Conservation (phyloP, 1,140 invertebrate genomes). For the Caenorhabditis briggsae region DNA sequence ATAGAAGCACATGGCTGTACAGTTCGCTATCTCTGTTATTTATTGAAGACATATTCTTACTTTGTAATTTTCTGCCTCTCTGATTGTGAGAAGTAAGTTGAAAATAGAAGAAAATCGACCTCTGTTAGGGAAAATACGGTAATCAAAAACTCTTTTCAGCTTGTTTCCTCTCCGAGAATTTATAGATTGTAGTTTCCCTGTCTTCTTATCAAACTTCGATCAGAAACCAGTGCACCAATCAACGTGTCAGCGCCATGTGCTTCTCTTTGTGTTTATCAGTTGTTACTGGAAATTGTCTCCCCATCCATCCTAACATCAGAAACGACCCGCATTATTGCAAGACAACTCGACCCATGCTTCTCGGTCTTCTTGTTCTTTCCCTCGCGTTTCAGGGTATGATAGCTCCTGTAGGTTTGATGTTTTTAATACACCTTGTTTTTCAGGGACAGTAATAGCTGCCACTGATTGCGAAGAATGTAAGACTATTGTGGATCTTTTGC, state of each 20-base stretch:
- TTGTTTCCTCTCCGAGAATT: neutral
- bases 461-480: slow-evolving; percentile 42
- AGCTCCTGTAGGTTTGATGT: too few species aligned
- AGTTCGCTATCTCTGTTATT: too few species aligned
- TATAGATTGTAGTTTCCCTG: neutral
- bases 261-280: slow-evolving; percentile 7
- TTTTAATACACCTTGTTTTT: neutral
- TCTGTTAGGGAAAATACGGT: too few species aligned
- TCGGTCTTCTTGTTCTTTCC: slow-evolving; percentile 34
- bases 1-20: too few species aligned
- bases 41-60: too few species aligned
- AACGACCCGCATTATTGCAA: slow-evolving; percentile 14
- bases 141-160: too few species aligned
- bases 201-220: slow-evolving; percentile 9
- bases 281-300: slow-evolving; percentile 32
- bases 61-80: too few species aligned
- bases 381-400: slow-evolving; percentile 23
- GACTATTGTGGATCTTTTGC: slow-evolving; percentile 6
- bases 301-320: slow-evolving; percentile 19
- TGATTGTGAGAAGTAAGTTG: too few species aligned
- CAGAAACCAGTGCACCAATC: slow-evolving; percentile 21
- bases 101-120: too few species aligned
- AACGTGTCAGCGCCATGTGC: slow-evolving; percentile 48
- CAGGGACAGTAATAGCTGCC: neutral
- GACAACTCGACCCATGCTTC: neutral